Evolutionary conservation across 2,113 vertebrate species (phyloP).

Genomic region (Chloropsis hardwickii): DNA sequence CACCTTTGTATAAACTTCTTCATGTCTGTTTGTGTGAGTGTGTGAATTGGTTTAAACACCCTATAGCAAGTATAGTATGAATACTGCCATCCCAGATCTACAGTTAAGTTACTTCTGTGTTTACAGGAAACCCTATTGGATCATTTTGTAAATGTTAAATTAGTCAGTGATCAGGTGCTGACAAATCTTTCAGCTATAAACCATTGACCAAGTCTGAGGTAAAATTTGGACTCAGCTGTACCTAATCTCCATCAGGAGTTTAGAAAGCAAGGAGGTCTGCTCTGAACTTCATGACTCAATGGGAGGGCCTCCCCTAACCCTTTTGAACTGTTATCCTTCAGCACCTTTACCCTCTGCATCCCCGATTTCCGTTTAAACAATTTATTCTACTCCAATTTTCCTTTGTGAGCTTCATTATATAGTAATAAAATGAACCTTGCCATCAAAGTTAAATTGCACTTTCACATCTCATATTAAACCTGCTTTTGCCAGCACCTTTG

Average conservation of each 20-base stretch:
- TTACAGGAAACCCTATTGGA: not conserved
- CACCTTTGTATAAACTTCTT: not conserved
- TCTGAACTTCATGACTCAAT: not conserved
- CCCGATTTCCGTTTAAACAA: rapidly evolving
- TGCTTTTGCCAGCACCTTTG: not conserved
- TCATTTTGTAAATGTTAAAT: not conserved
- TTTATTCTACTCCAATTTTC: not conserved
- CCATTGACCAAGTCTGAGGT: not conserved
- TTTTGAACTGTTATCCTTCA: not conserved
- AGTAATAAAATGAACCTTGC: not conserved
- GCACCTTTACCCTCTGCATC: not conserved
- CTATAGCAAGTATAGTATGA: not conserved
- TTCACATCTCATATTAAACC: not conserved
- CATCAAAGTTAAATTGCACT: not conserved
- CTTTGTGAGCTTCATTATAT: not conserved
- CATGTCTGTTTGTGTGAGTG: not conserved
- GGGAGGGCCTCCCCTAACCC: not conserved
- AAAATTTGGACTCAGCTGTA: not conserved
- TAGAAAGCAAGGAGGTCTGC: not conserved
- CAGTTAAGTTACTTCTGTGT: not conserved
- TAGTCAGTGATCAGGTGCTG: not conserved
- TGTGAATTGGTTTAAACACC: not conserved
- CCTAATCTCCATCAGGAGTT: not conserved
- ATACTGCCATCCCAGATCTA: not conserved
- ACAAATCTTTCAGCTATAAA: not conserved